These are phyloP conservation scores for Dascillus cervinus DNA, from an alignment of 2,888 invertebrate species.

Conservation along the genomic window DNA sequence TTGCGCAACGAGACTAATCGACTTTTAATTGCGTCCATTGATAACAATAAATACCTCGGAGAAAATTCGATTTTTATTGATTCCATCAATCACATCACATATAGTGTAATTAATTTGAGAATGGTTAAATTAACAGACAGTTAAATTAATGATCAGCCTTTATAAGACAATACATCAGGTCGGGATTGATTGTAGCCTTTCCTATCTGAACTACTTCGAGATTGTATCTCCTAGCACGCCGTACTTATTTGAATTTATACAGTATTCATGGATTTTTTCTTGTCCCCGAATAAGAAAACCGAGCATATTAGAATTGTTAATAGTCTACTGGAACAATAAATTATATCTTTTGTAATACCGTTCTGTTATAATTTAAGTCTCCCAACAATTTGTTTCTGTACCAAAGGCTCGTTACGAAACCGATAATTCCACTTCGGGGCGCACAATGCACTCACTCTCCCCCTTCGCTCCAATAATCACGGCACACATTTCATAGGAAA, in stretches of 20 bases:
- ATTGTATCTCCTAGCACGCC: constrained; percentile 14
- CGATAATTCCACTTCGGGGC: too few species aligned
- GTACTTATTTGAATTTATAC: constrained; percentile 21
- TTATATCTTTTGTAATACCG: constrained; percentile 23
- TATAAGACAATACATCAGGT: constrained; percentile 20
- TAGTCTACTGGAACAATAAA: constrained; percentile 19
- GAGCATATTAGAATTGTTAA: constrained; percentile 22
- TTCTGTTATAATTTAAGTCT: constrained; percentile 20
- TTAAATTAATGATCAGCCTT: constrained; percentile 19
- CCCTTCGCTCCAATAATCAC: too few species aligned
- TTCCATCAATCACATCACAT: constrained; percentile 12
- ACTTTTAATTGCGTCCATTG: too few species aligned
- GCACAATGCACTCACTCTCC: too few species aligned
- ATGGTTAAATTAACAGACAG: constrained; percentile 16
- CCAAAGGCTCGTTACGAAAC: too few species aligned
- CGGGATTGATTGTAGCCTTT: constrained; percentile 19
- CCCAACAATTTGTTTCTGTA: constrained; percentile 19
- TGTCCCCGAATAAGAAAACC: constrained; percentile 13
- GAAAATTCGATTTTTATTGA: constrained; percentile 18
- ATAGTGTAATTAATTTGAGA: constrained; percentile 20
- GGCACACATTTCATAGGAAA: too few species aligned
- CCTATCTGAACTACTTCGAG: constrained; percentile 16
- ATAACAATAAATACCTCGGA: too few species aligned
- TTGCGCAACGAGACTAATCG: too few species aligned
- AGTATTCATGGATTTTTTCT: constrained; percentile 21